These are phyloP conservation scores for Cisticola juncidis DNA, from an alignment of 2,113 vertebrate species.

Conservation along the genomic window DNA sequence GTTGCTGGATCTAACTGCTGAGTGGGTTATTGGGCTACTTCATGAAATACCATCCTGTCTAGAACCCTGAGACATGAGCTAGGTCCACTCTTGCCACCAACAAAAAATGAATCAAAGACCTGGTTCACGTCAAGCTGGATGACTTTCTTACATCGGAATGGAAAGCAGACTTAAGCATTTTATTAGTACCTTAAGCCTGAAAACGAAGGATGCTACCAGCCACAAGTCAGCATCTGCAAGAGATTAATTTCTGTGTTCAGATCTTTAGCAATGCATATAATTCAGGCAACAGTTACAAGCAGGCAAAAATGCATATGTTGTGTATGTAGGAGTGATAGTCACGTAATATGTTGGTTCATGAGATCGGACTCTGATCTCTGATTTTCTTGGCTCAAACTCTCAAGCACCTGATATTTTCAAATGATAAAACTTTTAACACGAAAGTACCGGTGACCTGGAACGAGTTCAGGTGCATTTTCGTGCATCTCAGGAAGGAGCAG, in stretches of 20 bases:
- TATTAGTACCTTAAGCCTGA: constrained; percentile 33
- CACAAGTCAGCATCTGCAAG: constrained; percentile 35
- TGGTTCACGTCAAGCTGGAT: background rate
- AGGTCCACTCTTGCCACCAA: background rate
- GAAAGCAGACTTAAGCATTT: constrained; percentile 24
- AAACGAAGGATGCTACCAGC: constrained; percentile 31
- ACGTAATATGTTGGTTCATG: background rate
- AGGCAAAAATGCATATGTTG: constrained; percentile 3
- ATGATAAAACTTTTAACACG: background rate
- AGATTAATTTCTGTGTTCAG: constrained; percentile 22
- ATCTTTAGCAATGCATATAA: constrained; percentile 18
- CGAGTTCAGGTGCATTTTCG: background rate
- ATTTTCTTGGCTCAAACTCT: background rate
- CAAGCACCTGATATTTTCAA: background rate
- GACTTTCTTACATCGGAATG: constrained; percentile 6
- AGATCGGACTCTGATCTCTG: background rate
- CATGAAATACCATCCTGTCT: background rate
- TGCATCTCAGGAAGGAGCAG: background rate
- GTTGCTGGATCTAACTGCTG: background rate
- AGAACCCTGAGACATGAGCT: background rate
- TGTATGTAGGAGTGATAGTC: background rate
- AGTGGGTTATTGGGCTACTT: background rate
- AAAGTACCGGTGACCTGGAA: background rate
- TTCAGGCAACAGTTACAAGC: constrained; percentile 10
- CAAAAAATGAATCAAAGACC: background rate